Evolutionary conservation across 2,888 invertebrate species (phyloP).

Genomic region (Tortrix viridana): DNA sequence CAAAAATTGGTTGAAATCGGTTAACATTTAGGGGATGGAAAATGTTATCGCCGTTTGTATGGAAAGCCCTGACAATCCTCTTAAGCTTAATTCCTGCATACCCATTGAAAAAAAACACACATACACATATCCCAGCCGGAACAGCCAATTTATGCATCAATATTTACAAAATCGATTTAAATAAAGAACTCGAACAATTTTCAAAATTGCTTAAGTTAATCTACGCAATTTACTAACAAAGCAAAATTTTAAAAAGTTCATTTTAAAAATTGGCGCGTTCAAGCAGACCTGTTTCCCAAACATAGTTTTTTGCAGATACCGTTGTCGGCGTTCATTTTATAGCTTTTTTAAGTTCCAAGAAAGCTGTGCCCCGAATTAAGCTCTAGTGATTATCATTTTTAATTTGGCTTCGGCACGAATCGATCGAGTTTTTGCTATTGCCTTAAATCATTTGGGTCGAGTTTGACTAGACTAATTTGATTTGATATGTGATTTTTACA

Average conservation of each 20-base stretch:
- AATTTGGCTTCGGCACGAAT: conserved; percentile 64
- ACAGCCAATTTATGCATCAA: too few relatives aligned
- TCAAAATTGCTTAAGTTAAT: conserved; percentile 9
- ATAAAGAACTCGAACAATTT: background rate
- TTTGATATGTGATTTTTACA: conserved; percentile 7
- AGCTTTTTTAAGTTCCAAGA: conserved; percentile 63
- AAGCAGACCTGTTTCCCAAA: conserved; percentile 22
- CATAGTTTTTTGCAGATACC: conserved; percentile 58
- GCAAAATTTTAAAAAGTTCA: conserved; percentile 7
- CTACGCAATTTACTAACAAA: conserved; percentile 21
- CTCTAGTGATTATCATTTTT: conserved; percentile 69
- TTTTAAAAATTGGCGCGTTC: conserved; percentile 35
- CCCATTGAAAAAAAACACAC: too few relatives aligned
- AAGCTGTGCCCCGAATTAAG: conserved; percentile 60
- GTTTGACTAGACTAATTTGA: conserved; percentile 19
- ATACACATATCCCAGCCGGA: too few relatives aligned
- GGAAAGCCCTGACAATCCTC: too few relatives aligned
- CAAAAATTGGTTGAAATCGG: too few relatives aligned
- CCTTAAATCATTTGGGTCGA: conserved; percentile 28
- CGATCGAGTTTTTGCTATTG: conserved; percentile 38
- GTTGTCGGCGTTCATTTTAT: conserved; percentile 57
- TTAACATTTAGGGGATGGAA: too few relatives aligned
- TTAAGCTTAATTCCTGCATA: too few relatives aligned
- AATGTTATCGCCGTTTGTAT: too few relatives aligned
- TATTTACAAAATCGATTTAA: too few relatives aligned